Base-by-base conservation (phyloP, 2,113 vertebrate species). In the Raja brachyura region DNA sequence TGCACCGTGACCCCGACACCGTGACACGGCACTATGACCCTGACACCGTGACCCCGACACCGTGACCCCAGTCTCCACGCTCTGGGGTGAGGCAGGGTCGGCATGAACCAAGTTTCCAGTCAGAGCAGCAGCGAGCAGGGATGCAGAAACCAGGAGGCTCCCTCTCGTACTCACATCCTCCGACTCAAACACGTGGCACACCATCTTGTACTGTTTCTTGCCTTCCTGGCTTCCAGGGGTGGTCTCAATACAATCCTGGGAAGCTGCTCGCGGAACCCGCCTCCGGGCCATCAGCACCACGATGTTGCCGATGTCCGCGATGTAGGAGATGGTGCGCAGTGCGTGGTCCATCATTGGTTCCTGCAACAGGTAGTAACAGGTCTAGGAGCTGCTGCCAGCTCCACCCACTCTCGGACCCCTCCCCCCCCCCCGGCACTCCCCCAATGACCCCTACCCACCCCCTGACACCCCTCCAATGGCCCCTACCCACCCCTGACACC, bases 321-420 rank as follows among this genome's bases (percentile, higher is more conserved):
- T 99, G 94, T 99, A 99, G 0, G 99, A 99, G 95, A 99, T 99
- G 16, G 99, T 99, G 85, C 99, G 98, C 94, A 99, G 95, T 0
- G 99, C 98, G 0, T 99, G 99, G 96, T 99, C 99, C 99, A 99
- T 99, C 98, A 99, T 99, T 0, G 98, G 97, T 93, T 99, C 99
- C 99, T 99, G 94, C 28, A 0, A 92, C 4, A 74, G 33, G 39
- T 7, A 4, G 11, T 20, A 54, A 33, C 33, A 33, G 18, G 86
- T 10, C 73, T 14, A 92, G 31, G 2, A 39, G 86, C 86, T 90
- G 54, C 3, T 13, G 54, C 56, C 10, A 28, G 13, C 0, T 6
- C 13, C 28, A 77, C 8, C n/a, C 48, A 88, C 85, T 86, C 83
- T 4, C 28, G 0, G 83, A 86, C 18, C 48, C 8, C 31, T 4